Conservation (phyloP, 2,113 vertebrate species). For the cat (Felis catus) region DNA sequence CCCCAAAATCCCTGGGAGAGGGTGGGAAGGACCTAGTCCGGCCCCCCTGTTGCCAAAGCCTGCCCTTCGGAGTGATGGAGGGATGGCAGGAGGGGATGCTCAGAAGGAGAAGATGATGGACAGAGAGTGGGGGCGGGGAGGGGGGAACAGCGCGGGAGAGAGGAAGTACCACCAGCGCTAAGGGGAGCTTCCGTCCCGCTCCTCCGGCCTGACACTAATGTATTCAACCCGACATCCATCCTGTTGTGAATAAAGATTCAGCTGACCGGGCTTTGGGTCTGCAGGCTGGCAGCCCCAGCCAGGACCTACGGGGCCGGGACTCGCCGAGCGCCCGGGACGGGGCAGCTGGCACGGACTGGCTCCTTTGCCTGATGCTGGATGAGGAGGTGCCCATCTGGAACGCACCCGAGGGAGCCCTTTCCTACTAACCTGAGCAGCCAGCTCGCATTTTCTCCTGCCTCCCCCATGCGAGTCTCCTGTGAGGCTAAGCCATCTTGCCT, state of each 20-base stretch:
- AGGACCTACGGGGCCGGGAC: neutral
- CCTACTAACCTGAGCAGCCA: neutral
- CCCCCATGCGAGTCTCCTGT: neutral
- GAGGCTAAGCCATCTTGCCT: neutral
- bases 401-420: neutral
- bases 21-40: constrained; percentile 36
- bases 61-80: constrained; percentile 60
- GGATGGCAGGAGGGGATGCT: constrained; percentile 1
- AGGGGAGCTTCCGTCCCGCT: constrained; percentile 31
- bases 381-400: neutral
- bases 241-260: constrained; percentile 18
- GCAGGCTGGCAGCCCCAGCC: neutral
- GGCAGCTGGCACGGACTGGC: neutral
- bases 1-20: constrained; percentile 33
- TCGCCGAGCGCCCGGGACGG: neutral
- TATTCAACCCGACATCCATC: constrained; percentile 58
- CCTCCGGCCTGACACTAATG: constrained; percentile 68
- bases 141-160: neutral
- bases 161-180: neutral
- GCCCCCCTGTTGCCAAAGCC: constrained; percentile 57
- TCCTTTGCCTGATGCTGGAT: neutral
- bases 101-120: constrained; percentile 30
- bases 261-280: neutral
- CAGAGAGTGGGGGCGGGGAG: neutral
- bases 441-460: neutral